phyloP scores from a whole-genome alignment of 1,140 invertebrate genomes.

The Drosophila pandora region DNA sequence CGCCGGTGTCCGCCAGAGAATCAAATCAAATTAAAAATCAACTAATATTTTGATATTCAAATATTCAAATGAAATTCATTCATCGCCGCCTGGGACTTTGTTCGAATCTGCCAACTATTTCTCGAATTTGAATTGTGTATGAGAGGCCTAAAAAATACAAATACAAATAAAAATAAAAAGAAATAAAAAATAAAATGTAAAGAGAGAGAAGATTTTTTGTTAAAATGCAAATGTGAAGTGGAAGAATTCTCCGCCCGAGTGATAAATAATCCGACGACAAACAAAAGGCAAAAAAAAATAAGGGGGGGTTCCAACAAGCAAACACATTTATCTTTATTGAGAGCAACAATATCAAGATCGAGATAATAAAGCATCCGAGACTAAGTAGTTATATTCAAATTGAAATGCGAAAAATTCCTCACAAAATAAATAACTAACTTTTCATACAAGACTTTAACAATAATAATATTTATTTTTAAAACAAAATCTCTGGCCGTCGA shows the following conservation, averaged over 20 bases:
- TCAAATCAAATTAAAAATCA: constrained; percentile 66
- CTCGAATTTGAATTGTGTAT: constrained; percentile 47
- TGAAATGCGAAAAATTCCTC: constrained; percentile 30
- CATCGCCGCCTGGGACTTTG: constrained; percentile 61
- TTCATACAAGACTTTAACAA: constrained; percentile 3
- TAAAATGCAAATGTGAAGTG: constrained; percentile 73
- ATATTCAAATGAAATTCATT: constrained; percentile 77
- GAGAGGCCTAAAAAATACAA: constrained; percentile 38
- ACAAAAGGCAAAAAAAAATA: constrained; percentile 29
- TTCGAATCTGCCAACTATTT: constrained; percentile 52
- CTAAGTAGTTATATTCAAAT: constrained; percentile 42
- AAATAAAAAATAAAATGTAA: constrained; percentile 33
- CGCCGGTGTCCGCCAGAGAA: constrained; percentile 30
- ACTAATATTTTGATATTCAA: constrained; percentile 68
- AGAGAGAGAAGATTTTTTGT: constrained; percentile 44
- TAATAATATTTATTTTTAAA: constrained; percentile 4
- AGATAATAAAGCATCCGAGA: constrained; percentile 57
- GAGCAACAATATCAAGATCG: constrained; percentile 57
- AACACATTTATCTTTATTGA: constrained; percentile 70
- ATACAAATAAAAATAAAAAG: constrained; percentile 10
- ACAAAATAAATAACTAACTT: constrained; percentile 35
- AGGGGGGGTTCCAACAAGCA: constrained; percentile 14
- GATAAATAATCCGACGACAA: constrained; percentile 60
- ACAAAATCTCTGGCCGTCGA: constrained; percentile 16
- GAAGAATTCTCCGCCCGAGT: constrained; percentile 60